Percentiles rank a stretch among this genome's conserved stretches.
phyloP scores from a whole-genome alignment of 2,888 invertebrate species.

The Limnephilus auricula region DNA sequence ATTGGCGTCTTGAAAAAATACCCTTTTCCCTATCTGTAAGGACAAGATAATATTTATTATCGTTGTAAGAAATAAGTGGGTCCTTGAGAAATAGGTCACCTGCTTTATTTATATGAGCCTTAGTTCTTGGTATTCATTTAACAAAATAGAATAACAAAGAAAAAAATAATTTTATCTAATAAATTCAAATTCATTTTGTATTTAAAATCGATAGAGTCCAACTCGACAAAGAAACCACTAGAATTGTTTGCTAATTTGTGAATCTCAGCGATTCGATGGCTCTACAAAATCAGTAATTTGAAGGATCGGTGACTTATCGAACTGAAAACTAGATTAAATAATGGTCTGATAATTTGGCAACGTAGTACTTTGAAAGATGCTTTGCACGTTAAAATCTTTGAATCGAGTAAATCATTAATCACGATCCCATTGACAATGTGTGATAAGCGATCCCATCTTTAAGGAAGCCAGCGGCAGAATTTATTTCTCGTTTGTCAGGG shows the following conservation, averaged over 20 bases:
- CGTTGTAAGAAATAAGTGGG: background rate
- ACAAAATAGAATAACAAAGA: background rate
- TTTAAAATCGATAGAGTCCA: no score
- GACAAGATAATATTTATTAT: background rate
- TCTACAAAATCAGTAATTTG: background rate
- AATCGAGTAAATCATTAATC: background rate
- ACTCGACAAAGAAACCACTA: background rate
- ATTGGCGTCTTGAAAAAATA: background rate
- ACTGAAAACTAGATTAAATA: background rate
- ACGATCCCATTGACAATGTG: background rate
- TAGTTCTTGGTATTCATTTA: background rate
- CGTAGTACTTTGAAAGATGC: background rate
- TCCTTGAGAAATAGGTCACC: background rate
- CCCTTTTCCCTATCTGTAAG: background rate
- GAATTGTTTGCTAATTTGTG: background rate
- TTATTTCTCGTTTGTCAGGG: background rate
- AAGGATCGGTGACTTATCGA: background rate
- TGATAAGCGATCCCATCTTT: background rate
- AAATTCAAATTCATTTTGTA: no score
- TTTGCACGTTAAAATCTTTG: background rate
- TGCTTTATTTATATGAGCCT: background rate
- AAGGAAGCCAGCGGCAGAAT: constrained; percentile 3
- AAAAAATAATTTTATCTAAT: background rate
- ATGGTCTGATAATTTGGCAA: background rate
- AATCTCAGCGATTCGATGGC: background rate